phyloP scores from a whole-genome alignment of 2,888 invertebrate genomes.

The Eubasilissa splendida region DNA sequence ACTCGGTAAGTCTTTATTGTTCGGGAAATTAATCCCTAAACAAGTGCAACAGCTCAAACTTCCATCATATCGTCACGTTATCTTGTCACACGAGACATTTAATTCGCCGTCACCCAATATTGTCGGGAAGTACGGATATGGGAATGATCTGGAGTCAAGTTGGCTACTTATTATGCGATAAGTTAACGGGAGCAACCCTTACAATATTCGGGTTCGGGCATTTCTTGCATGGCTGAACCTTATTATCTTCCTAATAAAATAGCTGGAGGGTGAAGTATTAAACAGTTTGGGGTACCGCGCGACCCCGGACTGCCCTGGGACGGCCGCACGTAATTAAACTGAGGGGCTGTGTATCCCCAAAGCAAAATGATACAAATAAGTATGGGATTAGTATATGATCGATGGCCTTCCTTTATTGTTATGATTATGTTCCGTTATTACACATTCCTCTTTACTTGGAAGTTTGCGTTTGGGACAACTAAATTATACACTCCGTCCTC shows the following conservation, averaged over 20 bases:
- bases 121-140: not conserved
- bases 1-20: conserved; percentile 32
- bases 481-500: too few relatives aligned
- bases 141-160: not conserved
- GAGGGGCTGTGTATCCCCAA: conserved; percentile 45
- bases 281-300: conserved; percentile 16
- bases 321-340: conserved; percentile 56
- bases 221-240: conserved; percentile 55
- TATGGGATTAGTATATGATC: conserved; percentile 57
- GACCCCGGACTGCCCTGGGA: conserved; percentile 53
- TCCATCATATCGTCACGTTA: conserved; percentile 28
- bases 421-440: conserved; percentile 16
- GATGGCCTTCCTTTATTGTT: conserved; percentile 47
- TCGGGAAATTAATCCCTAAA: conserved; percentile 12
- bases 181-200: conserved; percentile 36
- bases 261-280: conserved; percentile 43
- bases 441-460: not conserved
- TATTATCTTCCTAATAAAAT: conserved; percentile 57
- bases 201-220: conserved; percentile 47
- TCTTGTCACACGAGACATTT: conserved; percentile 26
- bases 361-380: conserved; percentile 56
- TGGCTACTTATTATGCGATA: conserved; percentile 20
- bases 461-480: too few relatives aligned
- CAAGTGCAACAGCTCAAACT: conserved; percentile 9
- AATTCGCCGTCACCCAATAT: conserved; percentile 24